These are phyloP conservation scores for Chloromyia formosa DNA, from an alignment of 2,888 invertebrate genomes.

Conservation along the genomic window DNA sequence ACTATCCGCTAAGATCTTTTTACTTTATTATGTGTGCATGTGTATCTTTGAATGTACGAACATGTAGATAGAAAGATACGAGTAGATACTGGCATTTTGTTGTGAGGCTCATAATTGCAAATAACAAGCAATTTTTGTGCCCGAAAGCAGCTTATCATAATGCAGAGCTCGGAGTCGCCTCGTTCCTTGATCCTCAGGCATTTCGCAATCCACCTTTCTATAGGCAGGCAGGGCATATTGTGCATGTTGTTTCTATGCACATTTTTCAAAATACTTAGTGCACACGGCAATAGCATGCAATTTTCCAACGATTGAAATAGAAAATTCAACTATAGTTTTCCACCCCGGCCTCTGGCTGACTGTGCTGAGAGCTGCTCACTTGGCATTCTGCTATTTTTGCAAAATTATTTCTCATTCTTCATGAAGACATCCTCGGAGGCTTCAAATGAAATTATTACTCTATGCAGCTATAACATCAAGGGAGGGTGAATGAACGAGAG, in stretches of 20 bases:
- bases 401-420: constrained; percentile 24
- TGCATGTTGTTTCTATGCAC: constrained; percentile 1
- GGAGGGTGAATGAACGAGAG: background rate
- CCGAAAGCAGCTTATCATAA: background rate
- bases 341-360: too few species aligned
- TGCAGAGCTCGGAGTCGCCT: background rate
- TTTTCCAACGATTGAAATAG: constrained; percentile 39
- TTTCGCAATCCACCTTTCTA: too few species aligned
- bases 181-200: too few species aligned
- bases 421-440: background rate
- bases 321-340: constrained; percentile 20
- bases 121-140: constrained; percentile 39
- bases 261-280: constrained; percentile 17
- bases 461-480: background rate
- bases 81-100: background rate
- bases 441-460: constrained; percentile 17
- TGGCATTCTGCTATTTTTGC: constrained; percentile 11
- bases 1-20: background rate
- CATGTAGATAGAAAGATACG: background rate
- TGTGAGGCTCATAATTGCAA: constrained; percentile 33
- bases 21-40: background rate
- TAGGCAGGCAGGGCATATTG: background rate
- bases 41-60: background rate
- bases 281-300: constrained; percentile 36
- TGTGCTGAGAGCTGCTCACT: too few species aligned